A percentile compares a stretch with the other conserved stretches of the same genome.
Evolutionary conservation across 1,140 invertebrate species (phyloP).

Genomic region (Diploscapter pachys): DNA sequence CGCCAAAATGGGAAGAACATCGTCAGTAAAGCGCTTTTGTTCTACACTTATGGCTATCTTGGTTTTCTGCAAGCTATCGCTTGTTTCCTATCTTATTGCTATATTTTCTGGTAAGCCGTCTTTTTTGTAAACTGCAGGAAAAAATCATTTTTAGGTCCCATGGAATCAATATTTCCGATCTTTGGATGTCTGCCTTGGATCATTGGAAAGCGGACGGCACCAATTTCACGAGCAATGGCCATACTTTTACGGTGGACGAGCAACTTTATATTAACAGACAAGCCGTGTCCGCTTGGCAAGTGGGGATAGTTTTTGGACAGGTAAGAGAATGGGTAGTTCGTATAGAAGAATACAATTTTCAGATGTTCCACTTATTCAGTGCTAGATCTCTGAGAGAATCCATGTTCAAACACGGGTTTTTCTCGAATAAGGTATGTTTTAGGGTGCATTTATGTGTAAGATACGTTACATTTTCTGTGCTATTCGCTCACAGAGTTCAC

Average conservation of each 20-base stretch:
- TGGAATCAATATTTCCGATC: conserved; percentile 18
- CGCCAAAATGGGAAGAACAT: conserved; percentile 61
- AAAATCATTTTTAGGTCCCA: conserved; percentile 9
- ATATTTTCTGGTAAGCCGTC: conserved; percentile 43
- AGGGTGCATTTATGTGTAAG: no score
- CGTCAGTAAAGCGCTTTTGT: conserved; percentile 38
- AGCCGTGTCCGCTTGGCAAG: conserved; percentile 47
- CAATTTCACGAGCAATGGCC: conserved; percentile 37
- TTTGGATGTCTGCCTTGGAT: conserved; percentile 14
- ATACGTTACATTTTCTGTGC: no score
- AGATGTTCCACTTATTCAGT: no score
- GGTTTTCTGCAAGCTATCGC: conserved; percentile 41
- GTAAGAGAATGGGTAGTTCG: conserved; percentile 6
- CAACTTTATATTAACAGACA: conserved; percentile 41
- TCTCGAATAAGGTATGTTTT: no score
- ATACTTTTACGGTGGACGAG: conserved; percentile 32
- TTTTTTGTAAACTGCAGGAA: neutral
- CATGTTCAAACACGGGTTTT: no score
- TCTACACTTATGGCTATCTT: conserved; percentile 40
- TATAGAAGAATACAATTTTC: no score
- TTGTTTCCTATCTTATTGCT: conserved; percentile 44
- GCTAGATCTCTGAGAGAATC: no score
- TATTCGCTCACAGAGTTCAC: no score
- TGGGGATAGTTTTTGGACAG: conserved; percentile 50
- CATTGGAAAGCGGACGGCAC: conserved; percentile 32